Percentiles rank a stretch among this genome's conserved stretches.
These are phyloP conservation scores for Tyrannus savana DNA, from an alignment of 2,113 vertebrate genomes.

Conservation along the genomic window DNA sequence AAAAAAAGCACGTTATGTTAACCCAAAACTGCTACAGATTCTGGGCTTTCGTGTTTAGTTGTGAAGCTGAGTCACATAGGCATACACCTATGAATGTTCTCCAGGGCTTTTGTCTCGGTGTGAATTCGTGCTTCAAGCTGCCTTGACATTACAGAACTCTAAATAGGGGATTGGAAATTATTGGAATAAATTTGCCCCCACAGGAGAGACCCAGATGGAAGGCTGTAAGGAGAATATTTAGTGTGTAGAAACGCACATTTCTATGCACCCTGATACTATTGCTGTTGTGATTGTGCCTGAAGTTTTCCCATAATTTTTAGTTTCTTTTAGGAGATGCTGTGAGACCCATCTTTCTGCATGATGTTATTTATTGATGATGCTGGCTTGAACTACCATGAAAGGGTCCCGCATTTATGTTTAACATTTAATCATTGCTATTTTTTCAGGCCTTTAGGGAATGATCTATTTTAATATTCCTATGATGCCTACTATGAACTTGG, in stretches of 20 bases:
- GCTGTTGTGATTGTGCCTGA: background rate
- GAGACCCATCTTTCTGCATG: background rate
- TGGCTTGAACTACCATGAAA: background rate
- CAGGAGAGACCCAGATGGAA: background rate
- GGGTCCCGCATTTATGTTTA: background rate
- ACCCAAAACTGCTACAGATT: background rate
- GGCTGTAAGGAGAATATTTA: background rate
- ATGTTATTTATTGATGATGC: background rate
- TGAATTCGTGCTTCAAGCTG: background rate
- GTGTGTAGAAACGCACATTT: background rate
- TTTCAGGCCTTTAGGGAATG: background rate
- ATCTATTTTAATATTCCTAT: background rate
- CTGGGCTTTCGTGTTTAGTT: rapidly evolving
- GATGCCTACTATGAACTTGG: background rate
- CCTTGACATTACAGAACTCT: background rate
- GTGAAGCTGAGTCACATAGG: background rate
- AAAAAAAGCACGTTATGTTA: background rate
- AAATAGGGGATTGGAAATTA: background rate
- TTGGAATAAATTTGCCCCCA: background rate
- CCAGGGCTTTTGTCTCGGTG: background rate
- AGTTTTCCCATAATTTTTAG: background rate
- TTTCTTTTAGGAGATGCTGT: background rate
- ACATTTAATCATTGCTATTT: background rate
- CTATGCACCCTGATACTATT: background rate
- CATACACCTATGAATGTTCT: background rate